phyloP scores from a whole-genome alignment of 1,140 invertebrate species.

The Trachelipus rathkii region DNA sequence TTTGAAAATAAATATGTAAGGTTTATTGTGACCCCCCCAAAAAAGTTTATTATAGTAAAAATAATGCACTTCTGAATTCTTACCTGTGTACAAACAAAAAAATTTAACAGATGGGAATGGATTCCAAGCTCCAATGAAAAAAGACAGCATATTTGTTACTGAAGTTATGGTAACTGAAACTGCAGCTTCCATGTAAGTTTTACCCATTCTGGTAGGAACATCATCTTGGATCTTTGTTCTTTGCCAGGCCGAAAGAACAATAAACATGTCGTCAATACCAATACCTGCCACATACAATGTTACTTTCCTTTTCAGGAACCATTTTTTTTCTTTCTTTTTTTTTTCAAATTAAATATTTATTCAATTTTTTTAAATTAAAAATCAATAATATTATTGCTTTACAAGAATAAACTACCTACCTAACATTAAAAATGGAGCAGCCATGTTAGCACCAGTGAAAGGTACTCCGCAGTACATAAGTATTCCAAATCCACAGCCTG shows the following conservation, averaged over 20 bases:
- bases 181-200: conserved; percentile 73
- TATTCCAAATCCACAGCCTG: conserved; percentile 80
- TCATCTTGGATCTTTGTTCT: conserved; percentile 70
- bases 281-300: conserved; percentile 51
- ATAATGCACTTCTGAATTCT: conserved; percentile 20
- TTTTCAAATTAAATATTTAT: too few species aligned
- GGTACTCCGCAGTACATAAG: conserved; percentile 84
- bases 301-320: too few species aligned
- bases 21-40: too few species aligned
- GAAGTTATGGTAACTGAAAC: conserved; percentile 84
- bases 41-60: too few species aligned
- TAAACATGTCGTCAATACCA: conserved; percentile 93
- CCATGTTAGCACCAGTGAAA: conserved; percentile 80
- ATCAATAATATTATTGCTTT: too few species aligned
- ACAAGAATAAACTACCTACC: conserved; percentile 49
- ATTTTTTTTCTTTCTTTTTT: too few species aligned
- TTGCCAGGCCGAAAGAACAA: conserved; percentile 89
- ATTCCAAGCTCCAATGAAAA: conserved; percentile 18
- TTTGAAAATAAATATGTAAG: too few species aligned
- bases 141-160: conserved; percentile 24
- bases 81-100: conserved; percentile 56
- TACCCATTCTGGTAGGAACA: conserved; percentile 78
- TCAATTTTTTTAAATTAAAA: too few species aligned
- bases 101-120: conserved; percentile 24
- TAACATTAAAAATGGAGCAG: conserved; percentile 56